phyloP scores from a whole-genome alignment of 2,113 vertebrate genomes.

The Scopus umbretta region DNA sequence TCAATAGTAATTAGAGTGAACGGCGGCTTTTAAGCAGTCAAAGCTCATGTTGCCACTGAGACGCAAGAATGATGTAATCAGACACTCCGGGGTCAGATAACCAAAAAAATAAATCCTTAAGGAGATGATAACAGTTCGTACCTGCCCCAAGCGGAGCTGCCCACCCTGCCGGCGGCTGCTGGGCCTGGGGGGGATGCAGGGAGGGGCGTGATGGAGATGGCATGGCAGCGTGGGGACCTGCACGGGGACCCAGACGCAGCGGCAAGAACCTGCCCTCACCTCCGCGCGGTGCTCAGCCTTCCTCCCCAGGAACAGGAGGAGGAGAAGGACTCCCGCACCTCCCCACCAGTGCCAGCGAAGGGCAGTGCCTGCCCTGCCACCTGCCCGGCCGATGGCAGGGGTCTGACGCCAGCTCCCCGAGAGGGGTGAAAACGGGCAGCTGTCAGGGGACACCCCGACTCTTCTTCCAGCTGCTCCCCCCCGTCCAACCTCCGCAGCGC shows the following conservation, averaged over 20 bases:
- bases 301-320: not conserved
- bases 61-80: not conserved
- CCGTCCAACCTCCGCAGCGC: not conserved
- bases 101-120: not conserved
- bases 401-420: not conserved
- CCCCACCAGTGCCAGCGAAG: rapidly evolving
- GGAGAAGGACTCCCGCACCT: not conserved
- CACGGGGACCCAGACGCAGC: not conserved
- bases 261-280: not conserved
- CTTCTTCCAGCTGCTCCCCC: not conserved
- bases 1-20: conserved; percentile 17
- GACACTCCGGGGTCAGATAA: not conserved
- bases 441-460: not conserved
- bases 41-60: not conserved
- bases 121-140: not conserved
- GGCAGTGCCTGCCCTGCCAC: too few species aligned
- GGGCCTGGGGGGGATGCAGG: not conserved
- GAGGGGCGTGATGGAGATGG: not conserved
- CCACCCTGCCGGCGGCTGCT: not conserved
- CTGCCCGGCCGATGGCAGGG: rapidly evolving
- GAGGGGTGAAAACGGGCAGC: not conserved
- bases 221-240: not conserved
- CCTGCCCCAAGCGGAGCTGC: not conserved
- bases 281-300: not conserved
- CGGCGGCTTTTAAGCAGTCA: conserved; percentile 3